Conservation (phyloP, 2,888 invertebrate species). For the Stomorhina lunata region DNA sequence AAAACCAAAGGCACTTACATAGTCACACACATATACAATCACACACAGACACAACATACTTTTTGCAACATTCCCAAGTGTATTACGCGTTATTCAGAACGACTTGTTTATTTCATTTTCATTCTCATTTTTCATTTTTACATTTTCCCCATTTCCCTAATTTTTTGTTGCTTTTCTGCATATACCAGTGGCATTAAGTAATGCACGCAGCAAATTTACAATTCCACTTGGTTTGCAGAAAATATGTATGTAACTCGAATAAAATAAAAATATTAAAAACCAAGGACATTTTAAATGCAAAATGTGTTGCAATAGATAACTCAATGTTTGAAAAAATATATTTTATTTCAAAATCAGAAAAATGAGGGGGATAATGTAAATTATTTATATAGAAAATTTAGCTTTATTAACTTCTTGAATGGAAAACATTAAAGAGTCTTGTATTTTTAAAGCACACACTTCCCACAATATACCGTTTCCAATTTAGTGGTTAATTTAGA, state of each 20-base stretch:
- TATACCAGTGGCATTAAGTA: constrained; percentile 59
- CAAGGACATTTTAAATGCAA: constrained; percentile 18
- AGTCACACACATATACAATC: background rate
- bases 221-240: constrained; percentile 1
- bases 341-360: too few species aligned
- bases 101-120: constrained; percentile 20
- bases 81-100: constrained; percentile 18
- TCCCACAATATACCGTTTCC: too few species aligned
- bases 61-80: constrained; percentile 28
- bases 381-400: too few species aligned
- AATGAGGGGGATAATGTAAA: too few species aligned
- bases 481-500: too few species aligned
- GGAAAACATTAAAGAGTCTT: too few species aligned
- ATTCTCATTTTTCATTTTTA: background rate
- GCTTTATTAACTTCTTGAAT: too few species aligned
- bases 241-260: background rate
- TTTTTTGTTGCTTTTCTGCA: too few species aligned
- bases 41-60: too few species aligned
- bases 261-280: background rate
- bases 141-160: background rate
- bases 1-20: background rate
- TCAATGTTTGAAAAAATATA: too few species aligned
- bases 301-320: constrained; percentile 18
- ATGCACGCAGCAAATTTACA: constrained; percentile 44
- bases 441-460: too few species aligned